Evolutionary conservation across 1,140 invertebrate genomes (phyloP).

Genomic region (Atta cephalotes): DNA sequence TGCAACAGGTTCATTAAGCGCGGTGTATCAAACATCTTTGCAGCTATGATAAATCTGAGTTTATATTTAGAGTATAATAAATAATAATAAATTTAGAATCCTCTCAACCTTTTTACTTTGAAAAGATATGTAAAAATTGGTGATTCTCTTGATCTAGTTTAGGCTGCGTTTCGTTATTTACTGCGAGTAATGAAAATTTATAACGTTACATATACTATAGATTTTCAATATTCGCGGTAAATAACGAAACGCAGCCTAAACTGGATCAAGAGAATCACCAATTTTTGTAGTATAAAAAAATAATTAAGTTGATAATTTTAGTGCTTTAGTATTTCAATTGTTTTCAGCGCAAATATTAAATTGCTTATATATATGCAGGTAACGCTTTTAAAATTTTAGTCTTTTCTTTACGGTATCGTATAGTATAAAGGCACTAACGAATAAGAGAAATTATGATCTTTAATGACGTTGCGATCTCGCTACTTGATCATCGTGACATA

Average conservation of each 20-base stretch:
- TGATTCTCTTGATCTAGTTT: neutral
- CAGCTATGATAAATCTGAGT: slow-evolving; percentile 13
- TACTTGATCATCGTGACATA: slow-evolving; percentile 27
- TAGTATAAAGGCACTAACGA: neutral
- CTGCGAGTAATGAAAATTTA: too few relatives aligned
- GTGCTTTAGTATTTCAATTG: neutral
- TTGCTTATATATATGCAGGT: neutral
- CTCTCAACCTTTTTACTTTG: neutral
- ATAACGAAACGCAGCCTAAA: too few relatives aligned
- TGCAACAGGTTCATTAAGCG: slow-evolving; percentile 56
- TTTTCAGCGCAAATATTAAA: neutral
- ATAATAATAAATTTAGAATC: neutral
- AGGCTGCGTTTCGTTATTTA: too few relatives aligned
- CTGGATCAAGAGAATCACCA: too few relatives aligned
- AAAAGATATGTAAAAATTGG: neutral
- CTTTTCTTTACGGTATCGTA: neutral
- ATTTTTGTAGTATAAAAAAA: neutral
- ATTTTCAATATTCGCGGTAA: too few relatives aligned
- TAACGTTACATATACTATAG: too few relatives aligned
- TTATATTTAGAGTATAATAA: neutral
- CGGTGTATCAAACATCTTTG: slow-evolving; percentile 10
- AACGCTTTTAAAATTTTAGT: neutral
- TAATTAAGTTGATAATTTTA: neutral
- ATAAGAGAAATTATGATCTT: slow-evolving; percentile 12
- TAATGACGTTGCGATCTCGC: neutral